Evolutionary conservation across 2,888 invertebrate genomes (phyloP).

Genomic region (Drosophila demipolita): DNA sequence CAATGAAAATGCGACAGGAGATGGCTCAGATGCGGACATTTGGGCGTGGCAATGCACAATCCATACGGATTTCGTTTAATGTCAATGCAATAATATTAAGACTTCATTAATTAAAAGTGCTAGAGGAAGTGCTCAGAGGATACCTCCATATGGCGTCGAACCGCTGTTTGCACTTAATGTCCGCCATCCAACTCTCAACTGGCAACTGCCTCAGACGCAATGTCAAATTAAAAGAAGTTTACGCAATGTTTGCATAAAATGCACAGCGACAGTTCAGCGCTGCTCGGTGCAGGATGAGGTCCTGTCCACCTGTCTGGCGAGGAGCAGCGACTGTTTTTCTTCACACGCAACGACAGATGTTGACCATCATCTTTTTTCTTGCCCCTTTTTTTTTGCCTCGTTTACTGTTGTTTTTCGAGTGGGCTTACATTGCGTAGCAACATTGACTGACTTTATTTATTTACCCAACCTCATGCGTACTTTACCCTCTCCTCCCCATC

Average conservation of each 20-base stretch:
- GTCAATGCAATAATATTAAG: conserved; percentile 79
- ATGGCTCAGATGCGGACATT: conserved; percentile 9
- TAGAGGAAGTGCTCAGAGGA: conserved; percentile 23
- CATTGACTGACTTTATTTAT: conserved; percentile 73
- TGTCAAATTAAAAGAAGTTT: conserved; percentile 75
- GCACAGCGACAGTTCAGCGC: conserved; percentile 58
- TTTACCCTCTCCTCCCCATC: conserved; percentile 4
- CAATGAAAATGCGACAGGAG: conserved; percentile 14
- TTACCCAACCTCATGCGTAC: conserved; percentile 35
- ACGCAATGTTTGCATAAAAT: conserved; percentile 78
- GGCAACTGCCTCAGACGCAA: conserved; percentile 38
- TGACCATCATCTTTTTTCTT: conserved; percentile 48
- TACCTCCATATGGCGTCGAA: conserved; percentile 7
- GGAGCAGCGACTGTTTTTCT: conserved; percentile 14
- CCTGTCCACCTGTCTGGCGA: neutral
- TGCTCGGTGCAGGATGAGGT: conserved; percentile 10
- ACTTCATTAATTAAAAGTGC: conserved; percentile 81
- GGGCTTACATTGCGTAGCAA: conserved; percentile 64
- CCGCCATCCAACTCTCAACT: neutral
- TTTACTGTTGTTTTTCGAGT: conserved; percentile 60
- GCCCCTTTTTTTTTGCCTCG: conserved; percentile 16
- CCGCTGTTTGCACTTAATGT: conserved; percentile 66
- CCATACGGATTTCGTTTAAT: conserved; percentile 70
- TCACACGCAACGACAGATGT: conserved; percentile 50
- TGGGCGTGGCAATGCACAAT: conserved; percentile 30